Conservation (phyloP, 2,888 invertebrate genomes). For the Amblyjoppa fuscipennis region DNA sequence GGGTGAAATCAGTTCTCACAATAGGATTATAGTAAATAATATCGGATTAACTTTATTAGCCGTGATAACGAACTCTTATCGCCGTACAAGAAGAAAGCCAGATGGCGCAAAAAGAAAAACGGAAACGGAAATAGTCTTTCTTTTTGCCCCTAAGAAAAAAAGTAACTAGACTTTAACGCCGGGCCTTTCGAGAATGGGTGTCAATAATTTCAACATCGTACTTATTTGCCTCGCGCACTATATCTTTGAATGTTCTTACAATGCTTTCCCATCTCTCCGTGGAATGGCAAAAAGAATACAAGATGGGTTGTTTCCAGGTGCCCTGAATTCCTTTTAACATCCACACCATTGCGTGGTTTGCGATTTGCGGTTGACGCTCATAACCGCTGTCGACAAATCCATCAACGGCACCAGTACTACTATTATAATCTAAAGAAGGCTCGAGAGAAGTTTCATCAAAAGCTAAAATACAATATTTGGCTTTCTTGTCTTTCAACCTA, state of each 20-base stretch:
- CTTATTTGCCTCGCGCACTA: not conserved
- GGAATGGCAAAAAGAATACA: slow-evolving; percentile 8
- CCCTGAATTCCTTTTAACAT: slow-evolving; percentile 28
- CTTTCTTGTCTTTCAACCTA: not conserved
- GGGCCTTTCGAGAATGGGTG: too few species aligned
- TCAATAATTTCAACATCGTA: not conserved
- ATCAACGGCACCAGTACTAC: not conserved
- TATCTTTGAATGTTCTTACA: not conserved
- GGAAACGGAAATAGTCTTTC: too few species aligned
- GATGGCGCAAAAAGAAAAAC: too few species aligned
- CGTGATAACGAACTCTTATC: too few species aligned
- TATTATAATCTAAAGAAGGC: not conserved
- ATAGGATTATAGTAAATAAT: too few species aligned
- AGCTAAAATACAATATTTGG: slow-evolving; percentile 8
- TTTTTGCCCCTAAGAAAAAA: too few species aligned
- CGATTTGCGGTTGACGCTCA: slow-evolving; percentile 6
- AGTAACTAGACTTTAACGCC: too few species aligned
- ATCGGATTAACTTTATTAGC: too few species aligned
- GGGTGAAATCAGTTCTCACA: too few species aligned
- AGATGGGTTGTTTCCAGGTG: slow-evolving; percentile 26
- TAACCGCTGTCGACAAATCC: slow-evolving; percentile 21
- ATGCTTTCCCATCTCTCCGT: slow-evolving; percentile 20
- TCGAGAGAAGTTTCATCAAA: slow-evolving; percentile 26
- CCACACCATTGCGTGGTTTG: slow-evolving; percentile 29
- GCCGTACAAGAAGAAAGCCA: too few species aligned